Base-by-base conservation (phyloP, 53 echinoderm and acorn worm genomes). In the Patiria pectinifera region DNA sequence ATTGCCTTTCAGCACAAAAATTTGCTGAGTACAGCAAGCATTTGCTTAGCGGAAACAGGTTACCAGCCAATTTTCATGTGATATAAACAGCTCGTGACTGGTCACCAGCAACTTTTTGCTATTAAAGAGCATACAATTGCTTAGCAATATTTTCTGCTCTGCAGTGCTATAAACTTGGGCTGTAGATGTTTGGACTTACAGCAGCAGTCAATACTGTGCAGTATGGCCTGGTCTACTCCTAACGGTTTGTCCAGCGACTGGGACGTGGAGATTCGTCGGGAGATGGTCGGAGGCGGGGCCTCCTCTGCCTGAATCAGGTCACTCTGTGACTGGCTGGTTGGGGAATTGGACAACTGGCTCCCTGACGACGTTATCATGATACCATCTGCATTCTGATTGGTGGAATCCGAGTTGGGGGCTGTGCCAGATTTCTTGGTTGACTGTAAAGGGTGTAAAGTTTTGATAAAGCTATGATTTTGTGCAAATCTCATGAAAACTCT, bases 181-280 rank as follows among this genome's bases (percentile, higher is more conserved):
- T 35, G 0, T 35, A 35, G 35, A 10, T 19, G 15, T 13, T n/a
- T 86, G 48, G 19, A 95, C 97, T 94, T 94, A 98, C 99, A 97
- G 89, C 99, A 98, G 86, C 99, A 97, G 92, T 96, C 96, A n/a
- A 98, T 98, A 82, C 99, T 98, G 78, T 98, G 96, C 48, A 96
- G 94, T 62, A 98, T 97, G 25, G 99, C 96, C 78, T 98, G 96
- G 69, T 98, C 99, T 49, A 98, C 58, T 11, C 99, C 99, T 25
- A 96, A 79, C 0, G 95, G 95, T 76, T 94, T 95, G 83, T 98
- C 96, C 48, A 94, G 82, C 0, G 93, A 95, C 85, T 98, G 96
- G 53, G 96, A 92, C 0, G 97, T 95, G 21, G 99, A 96, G 76
- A 98, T 98, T 59, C 99, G 82, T 53, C 96, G 76, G 43, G 96